These are phyloP conservation scores for Netelia virgata DNA, from an alignment of 2,888 invertebrate species.

Conservation along the genomic window DNA sequence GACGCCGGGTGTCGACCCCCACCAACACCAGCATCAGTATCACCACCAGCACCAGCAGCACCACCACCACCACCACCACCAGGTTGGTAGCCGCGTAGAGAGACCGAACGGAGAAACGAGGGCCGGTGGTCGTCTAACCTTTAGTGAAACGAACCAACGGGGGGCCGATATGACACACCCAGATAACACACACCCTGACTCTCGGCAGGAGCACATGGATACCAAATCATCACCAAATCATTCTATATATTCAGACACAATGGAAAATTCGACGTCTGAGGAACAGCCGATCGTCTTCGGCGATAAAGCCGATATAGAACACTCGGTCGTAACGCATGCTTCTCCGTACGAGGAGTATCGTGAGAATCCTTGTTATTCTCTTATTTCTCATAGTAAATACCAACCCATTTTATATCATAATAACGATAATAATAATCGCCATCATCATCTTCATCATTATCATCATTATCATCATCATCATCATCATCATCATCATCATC, in stretches of 20 bases:
- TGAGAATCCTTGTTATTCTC: conserved; percentile 65
- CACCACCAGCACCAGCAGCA: too few relatives aligned
- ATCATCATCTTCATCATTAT: conserved; percentile 66
- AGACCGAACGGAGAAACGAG: conserved; percentile 7
- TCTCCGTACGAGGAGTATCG: conserved; percentile 70
- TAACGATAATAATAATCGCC: conserved; percentile 75
- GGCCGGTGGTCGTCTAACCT: conserved; percentile 80
- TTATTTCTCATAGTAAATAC: conserved; percentile 74
- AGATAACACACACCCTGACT: conserved; percentile 83
- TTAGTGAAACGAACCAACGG: conserved; percentile 83
- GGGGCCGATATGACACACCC: conserved; percentile 84
- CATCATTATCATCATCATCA: conserved; percentile 62
- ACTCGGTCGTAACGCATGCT: conserved; percentile 16
- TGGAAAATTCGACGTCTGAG: conserved; percentile 77
- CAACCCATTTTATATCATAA: conserved; percentile 79
- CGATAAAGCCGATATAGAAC: conserved; percentile 72
- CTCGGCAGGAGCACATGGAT: conserved; percentile 82
- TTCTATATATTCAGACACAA: conserved; percentile 83
- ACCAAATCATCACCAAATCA: conserved; percentile 82
- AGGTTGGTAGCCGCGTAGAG: conserved; percentile 84
- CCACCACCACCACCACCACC: too few relatives aligned
- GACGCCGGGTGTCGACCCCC: conserved; percentile 80
- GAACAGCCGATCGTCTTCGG: conserved; percentile 75
- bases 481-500: too few relatives aligned
- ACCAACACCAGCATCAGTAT: too few relatives aligned